Conservation (phyloP, 2,113 vertebrate species). For the Mus musculus region DNA sequence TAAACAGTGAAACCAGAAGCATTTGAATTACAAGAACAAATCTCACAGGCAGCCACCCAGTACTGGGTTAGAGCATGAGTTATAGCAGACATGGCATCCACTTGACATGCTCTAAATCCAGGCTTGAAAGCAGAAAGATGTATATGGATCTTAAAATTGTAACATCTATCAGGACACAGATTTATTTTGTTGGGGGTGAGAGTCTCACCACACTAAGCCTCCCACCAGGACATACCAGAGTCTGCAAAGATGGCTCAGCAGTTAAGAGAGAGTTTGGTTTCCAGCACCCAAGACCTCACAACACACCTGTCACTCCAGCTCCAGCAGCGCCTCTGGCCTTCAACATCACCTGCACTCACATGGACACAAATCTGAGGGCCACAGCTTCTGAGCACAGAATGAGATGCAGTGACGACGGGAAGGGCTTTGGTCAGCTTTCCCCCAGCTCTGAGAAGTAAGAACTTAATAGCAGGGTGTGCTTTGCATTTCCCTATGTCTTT, state of each 20-base stretch:
- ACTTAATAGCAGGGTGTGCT: not conserved
- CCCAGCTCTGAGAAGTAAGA: not conserved
- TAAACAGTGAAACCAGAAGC: conserved; percentile 58
- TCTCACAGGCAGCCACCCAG: not conserved
- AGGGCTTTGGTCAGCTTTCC: not conserved
- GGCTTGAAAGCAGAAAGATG: not conserved
- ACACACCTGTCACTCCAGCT: not conserved
- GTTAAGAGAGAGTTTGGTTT: not conserved
- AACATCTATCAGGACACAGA: not conserved
- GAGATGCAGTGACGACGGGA: not conserved
- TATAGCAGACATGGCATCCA: not conserved
- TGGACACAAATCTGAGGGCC: not conserved
- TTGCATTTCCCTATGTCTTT: not conserved
- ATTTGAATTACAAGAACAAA: conserved; percentile 34
- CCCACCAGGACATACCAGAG: not conserved
- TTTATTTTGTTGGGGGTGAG: not conserved
- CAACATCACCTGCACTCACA: not conserved
- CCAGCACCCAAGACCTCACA: not conserved
- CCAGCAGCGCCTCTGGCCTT: not conserved
- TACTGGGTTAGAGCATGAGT: not conserved
- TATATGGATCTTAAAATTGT: not conserved
- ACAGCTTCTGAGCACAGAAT: not conserved
- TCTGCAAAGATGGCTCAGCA: not conserved
- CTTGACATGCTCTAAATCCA: not conserved
- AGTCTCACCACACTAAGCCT: not conserved